Base-by-base conservation (phyloP, 1,140 invertebrate species). In the Orchesella cincta region DNA sequence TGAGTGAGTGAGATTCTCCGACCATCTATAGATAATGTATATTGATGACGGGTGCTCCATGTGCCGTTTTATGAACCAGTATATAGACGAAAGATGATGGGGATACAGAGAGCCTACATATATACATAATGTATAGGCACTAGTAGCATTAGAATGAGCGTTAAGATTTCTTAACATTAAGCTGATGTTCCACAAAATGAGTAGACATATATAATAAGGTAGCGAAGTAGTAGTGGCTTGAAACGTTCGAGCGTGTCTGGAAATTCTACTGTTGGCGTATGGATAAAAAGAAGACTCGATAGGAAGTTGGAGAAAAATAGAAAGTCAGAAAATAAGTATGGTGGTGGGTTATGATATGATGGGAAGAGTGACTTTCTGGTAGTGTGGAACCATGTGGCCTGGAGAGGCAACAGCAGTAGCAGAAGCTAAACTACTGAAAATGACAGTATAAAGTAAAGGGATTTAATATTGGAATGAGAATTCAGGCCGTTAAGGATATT, bases 391-490 rank as follows among this genome's bases (percentile, higher is more conserved):
- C 74, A 75, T 75, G 74, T 75, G 54, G 31, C 31, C 23, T 33
- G 18, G 23, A 39, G 26, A 64, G 33, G 33, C 23, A 14, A 26
- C 23, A n/a, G 12, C 8, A 62, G 35, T 33, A 39, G 54, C 39
- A 46, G 12, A 57, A 8, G 3, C 5, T 26, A 12, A 3, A 26
- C 57, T 23, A 35, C 33, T 67, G 74, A 75, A 75, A 75, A 75
- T 67, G 52, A 64, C 54, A 57, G 14, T 62, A 62, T 67, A 52
- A 29, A 34, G n/a, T 26, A 35, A 76, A 76, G 64, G 64, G 75
- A 76, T 76, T 76, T 76, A 76, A 76, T 76, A 52, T 52, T 70
- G 75, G 75, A 76, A 76, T 71, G 64, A 71, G 64, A 76, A 71
- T 76, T 52, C 75, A 26, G 36, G 46, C 64, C 57, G 75, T 71